Evolutionary conservation across 2,888 invertebrate genomes (phyloP), one percentile per base, ranked within the genome.

Genomic region (Tryphoninae sp.): DNA sequence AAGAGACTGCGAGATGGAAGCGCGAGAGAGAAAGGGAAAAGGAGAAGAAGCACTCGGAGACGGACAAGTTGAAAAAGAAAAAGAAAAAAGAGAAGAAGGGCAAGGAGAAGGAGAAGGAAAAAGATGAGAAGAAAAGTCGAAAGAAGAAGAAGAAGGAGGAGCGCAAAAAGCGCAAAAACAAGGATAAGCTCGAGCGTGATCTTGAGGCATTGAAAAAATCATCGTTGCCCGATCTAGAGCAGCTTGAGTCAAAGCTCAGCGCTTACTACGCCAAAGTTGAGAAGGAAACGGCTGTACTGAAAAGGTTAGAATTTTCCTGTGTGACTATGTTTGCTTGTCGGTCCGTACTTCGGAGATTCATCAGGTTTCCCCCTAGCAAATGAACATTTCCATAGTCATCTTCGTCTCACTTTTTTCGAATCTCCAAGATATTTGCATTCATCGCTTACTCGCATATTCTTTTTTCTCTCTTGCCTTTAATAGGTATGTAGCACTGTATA

Each of bases 181-280:
- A 93, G 78, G 93, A 93, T 22, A 92, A 93, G 26, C 93, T 93
- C 0, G 95, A 95, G 72, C 94, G 95, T 87, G 94, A 93, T 85
- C 92, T 95, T 81, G 94, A 94, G 42, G 95, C 95, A 51, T 91
- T 95, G 83, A 95, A 93, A 86, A 93, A 95, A 81, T 94, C 93
- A 78, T 94, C 95, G 40, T 93, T 96, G 91, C 95, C 96, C 67
- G 96, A 96, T 88, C 93, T 96, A 81, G 95, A 96, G 88, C 96
- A 96, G 90, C 92, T 96, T 88, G 95, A 96, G 92, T 95, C 95
- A 0, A 96, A 96, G 90, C 93, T 96, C 87, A 95, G 93, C 92
- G 96, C 96, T 62, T 96, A 96, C 92, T 96, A 96, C 92, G 95
- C 95, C 85, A 95, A 95, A 92, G 94, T 96, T 81, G 96, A 96